These are phyloP conservation scores for Liasis olivaceus DNA, from an alignment of 2,797 vertebrate species.

Conservation along the genomic window DNA sequence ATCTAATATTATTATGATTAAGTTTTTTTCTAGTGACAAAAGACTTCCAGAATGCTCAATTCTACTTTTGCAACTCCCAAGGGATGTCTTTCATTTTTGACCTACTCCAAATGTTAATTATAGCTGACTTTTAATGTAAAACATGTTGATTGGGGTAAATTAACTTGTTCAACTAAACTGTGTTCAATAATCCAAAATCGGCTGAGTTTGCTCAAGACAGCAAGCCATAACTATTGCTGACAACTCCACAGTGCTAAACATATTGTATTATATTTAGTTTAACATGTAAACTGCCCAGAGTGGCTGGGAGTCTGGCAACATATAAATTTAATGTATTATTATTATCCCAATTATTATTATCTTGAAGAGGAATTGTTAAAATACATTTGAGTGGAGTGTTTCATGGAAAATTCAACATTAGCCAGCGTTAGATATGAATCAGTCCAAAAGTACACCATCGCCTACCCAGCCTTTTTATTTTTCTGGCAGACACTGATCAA, in stretches of 20 bases:
- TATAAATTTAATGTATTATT: no score
- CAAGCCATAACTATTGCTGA: no score
- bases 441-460: not conserved
- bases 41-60: not conserved
- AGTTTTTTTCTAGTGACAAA: not conserved
- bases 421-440: no score
- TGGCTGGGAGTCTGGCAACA: no score
- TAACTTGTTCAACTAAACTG: not conserved
- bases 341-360: no score
- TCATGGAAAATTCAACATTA: no score
- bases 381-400: no score
- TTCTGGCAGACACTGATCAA: not conserved
- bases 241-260: not conserved
- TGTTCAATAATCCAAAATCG: not conserved
- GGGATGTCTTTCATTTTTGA: not conserved
- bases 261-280: not conserved
- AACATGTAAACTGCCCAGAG: not conserved
- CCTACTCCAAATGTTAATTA: not conserved
- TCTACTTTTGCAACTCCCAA: not conserved
- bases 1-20: no score
- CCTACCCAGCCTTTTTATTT: not conserved
- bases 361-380: no score
- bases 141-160: not conserved
- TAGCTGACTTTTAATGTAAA: not conserved
- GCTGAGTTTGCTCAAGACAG: not conserved